These are phyloP conservation scores for Trichacis sp. DNA, from an alignment of 2,888 invertebrate species.

Conservation along the genomic window DNA sequence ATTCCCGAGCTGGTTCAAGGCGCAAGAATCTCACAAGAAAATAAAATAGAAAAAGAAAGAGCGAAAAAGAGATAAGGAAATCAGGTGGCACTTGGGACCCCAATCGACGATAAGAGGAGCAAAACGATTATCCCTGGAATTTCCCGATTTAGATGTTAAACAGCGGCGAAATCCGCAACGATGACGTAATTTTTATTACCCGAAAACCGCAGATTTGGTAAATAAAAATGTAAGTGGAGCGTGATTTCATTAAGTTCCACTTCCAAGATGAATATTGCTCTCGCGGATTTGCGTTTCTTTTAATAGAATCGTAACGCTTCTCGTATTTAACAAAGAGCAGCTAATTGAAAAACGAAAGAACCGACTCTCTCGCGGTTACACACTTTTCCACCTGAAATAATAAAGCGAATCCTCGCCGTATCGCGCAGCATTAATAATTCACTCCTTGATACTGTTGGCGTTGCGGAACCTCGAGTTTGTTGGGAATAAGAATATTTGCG, in stretches of 20 bases:
- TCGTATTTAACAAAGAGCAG: too few species aligned
- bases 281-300: too few species aligned
- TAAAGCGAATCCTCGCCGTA: neutral
- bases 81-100: constrained; percentile 23
- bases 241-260: too few species aligned
- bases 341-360: too few species aligned
- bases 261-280: too few species aligned
- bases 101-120: constrained; percentile 31
- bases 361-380: too few species aligned
- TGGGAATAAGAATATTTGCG: too few species aligned
- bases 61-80: constrained; percentile 32
- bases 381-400: neutral
- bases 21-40: constrained; percentile 28
- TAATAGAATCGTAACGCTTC: too few species aligned
- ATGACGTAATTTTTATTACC: too few species aligned
- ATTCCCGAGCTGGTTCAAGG: constrained; percentile 29
- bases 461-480: neutral
- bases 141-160: neutral
- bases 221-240: too few species aligned
- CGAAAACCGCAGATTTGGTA: too few species aligned
- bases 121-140: constrained; percentile 12
- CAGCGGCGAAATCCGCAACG: too few species aligned
- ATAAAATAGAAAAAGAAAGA: constrained; percentile 8
- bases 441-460: neutral
- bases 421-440: neutral